Evolutionary conservation across 1,140 invertebrate genomes (phyloP).

Genomic region (Sarcophaga peregrina): DNA sequence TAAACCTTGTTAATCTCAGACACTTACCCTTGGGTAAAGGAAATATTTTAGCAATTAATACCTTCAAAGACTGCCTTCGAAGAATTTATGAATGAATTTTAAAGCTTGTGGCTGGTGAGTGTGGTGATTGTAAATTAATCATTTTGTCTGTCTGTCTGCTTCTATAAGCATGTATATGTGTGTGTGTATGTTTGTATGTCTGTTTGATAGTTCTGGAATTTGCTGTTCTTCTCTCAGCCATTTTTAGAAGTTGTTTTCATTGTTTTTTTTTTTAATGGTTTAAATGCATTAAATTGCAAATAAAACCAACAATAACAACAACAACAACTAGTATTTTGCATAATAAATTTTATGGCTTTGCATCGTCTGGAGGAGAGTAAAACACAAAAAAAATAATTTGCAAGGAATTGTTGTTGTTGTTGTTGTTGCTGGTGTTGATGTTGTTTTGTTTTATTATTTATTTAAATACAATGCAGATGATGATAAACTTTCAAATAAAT

Average conservation of each 20-base stretch:
- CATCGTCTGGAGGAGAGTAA: neutral
- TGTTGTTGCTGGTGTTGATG: neutral
- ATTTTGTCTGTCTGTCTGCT: neutral
- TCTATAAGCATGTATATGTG: neutral
- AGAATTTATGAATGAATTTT: neutral
- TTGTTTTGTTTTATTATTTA: slow-evolving; percentile 2
- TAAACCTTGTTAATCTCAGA: no score
- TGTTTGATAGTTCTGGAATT: no score
- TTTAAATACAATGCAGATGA: slow-evolving; percentile 21
- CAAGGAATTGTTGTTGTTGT: neutral
- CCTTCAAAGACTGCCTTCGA: neutral
- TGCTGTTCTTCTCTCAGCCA: no score
- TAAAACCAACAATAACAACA: no score
- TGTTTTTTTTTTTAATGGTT: no score
- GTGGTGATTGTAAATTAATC: neutral
- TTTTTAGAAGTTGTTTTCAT: no score
- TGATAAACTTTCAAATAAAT: slow-evolving; percentile 16
- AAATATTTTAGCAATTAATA: neutral
- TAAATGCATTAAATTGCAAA: neutral
- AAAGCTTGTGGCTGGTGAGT: neutral
- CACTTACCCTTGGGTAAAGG: no score
- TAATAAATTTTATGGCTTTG: slow-evolving; percentile 11
- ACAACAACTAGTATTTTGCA: neutral
- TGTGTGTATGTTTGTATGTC: neutral
- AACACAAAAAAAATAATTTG: no score